phyloP scores from a whole-genome alignment of 2,888 invertebrate genomes.

The Julus scanicus region DNA sequence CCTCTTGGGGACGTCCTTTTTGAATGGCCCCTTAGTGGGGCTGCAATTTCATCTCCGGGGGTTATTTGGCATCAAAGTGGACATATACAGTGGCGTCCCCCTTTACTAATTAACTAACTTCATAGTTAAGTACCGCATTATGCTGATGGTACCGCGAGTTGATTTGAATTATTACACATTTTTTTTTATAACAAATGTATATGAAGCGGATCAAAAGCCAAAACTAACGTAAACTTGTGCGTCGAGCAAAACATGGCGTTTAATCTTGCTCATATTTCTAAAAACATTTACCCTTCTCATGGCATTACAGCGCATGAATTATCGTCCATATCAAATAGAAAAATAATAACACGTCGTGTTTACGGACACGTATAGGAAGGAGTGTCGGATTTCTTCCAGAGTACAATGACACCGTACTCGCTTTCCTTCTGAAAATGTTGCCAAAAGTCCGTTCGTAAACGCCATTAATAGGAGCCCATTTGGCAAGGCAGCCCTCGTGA shows the following conservation, averaged over 20 bases:
- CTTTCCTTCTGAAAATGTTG: conserved; percentile 13
- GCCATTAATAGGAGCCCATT: not conserved
- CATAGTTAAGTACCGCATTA: too few relatives aligned
- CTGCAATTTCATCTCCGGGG: not conserved
- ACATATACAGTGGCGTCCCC: too few relatives aligned
- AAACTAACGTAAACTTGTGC: not conserved
- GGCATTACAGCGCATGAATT: conserved; percentile 5
- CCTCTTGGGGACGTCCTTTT: too few relatives aligned
- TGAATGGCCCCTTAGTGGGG: too few relatives aligned
- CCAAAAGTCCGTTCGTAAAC: not conserved
- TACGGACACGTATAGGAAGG: not conserved
- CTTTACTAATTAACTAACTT: too few relatives aligned
- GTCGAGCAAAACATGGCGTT: not conserved
- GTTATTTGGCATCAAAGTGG: not conserved
- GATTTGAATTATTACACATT: too few relatives aligned
- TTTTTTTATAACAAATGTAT: not conserved
- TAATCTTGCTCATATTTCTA: not conserved
- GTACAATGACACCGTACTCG: not conserved
- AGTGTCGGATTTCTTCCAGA: not conserved
- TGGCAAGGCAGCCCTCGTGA: not conserved
- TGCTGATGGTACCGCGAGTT: too few relatives aligned
- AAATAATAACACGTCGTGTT: not conserved
- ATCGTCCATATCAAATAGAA: conserved; percentile 3
- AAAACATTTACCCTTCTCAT: conserved; percentile 3
- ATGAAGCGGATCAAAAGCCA: too few relatives aligned